Percentiles rank a stretch among this genome's conserved stretches.
Conservation (phyloP, 2,113 vertebrate genomes). For the Takifugu flavidus region DNA sequence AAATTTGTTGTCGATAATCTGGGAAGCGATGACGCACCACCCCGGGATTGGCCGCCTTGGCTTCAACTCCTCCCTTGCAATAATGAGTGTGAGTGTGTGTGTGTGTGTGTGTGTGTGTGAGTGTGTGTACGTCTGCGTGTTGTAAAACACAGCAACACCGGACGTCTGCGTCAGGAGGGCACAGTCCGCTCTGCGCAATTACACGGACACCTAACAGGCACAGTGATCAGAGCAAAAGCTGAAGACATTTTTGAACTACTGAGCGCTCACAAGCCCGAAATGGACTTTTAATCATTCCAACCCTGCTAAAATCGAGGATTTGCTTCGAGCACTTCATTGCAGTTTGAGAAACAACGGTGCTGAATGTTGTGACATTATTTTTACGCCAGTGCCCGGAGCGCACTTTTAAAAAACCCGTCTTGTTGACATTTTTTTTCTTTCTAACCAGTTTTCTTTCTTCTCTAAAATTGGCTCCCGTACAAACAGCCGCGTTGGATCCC, state of each 20-base stretch:
- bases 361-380: constrained; percentile 48
- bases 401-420: constrained; percentile 44
- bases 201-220: constrained; percentile 65
- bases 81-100: constrained; percentile 80
- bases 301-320: constrained; percentile 41
- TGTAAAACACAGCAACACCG: constrained; percentile 86
- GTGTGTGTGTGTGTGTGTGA: constrained; percentile 79
- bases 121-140: constrained; percentile 38
- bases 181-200: constrained; percentile 73
- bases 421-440: constrained; percentile 49
- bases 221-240: constrained; percentile 70
- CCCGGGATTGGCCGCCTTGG: constrained; percentile 89
- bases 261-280: constrained; percentile 66
- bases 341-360: constrained; percentile 50
- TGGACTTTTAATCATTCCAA: constrained; percentile 70
- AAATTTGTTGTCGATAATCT: constrained; percentile 87
- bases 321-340: constrained; percentile 49
- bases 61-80: constrained; percentile 94
- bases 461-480: constrained; percentile 98
- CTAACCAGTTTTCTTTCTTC: constrained; percentile 74
- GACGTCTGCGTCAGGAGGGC: constrained; percentile 79
- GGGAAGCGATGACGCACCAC: constrained; percentile 86
- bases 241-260: constrained; percentile 72
- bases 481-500: constrained; percentile 99
- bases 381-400: constrained; percentile 67